These are phyloP conservation scores for Vulpes lagopus DNA, from an alignment of 2,113 vertebrate genomes.

Conservation along the genomic window DNA sequence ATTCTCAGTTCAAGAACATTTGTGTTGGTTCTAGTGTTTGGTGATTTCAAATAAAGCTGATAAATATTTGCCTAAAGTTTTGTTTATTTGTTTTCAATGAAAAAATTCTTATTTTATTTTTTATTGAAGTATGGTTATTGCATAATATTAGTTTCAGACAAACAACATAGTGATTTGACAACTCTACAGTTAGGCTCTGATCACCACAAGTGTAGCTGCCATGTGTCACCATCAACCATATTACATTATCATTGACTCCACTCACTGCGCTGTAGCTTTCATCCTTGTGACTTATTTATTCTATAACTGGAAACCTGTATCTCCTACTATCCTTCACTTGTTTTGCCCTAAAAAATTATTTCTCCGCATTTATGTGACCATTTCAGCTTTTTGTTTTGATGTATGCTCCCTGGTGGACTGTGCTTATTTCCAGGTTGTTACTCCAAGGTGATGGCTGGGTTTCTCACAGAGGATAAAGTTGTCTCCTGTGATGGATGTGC, in stretches of 20 bases:
- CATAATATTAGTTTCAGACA: background rate
- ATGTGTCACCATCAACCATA: background rate
- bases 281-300: background rate
- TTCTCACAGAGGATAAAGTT: background rate
- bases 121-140: background rate
- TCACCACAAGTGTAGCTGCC: background rate
- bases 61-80: background rate
- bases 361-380: rapidly evolving
- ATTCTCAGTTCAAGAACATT: no score
- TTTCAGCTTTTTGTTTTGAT: background rate
- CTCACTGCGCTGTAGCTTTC: background rate
- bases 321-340: background rate
- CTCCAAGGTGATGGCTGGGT: conserved; percentile 37
- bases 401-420: conserved; percentile 14
- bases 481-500: conserved; percentile 36
- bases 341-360: background rate
- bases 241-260: background rate
- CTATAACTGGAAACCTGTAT: background rate
- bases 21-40: no score
- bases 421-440: conserved; percentile 13
- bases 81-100: background rate
- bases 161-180: background rate
- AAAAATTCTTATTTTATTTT: background rate
- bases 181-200: background rate
- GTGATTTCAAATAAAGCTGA: no score